Evolutionary conservation across 1,140 invertebrate species (phyloP).

Genomic region (Euwallacea similis): DNA sequence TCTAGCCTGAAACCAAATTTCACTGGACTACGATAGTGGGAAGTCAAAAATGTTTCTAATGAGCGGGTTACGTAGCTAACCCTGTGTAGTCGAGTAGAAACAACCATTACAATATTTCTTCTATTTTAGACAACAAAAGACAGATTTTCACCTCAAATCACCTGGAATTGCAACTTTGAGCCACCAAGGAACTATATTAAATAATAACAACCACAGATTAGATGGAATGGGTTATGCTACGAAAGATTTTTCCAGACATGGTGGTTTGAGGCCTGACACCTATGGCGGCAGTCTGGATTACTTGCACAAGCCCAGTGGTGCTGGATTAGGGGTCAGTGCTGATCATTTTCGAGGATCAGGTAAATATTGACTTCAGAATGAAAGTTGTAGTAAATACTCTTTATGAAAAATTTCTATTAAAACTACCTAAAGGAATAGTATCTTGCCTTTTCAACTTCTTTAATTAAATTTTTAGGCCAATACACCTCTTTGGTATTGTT

Average conservation of each 20-base stretch:
- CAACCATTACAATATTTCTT: too few species aligned
- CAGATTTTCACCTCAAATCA: constrained; percentile 3
- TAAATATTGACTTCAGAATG: neutral
- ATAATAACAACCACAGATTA: constrained; percentile 32
- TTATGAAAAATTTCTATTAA: too few species aligned
- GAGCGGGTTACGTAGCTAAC: too few species aligned
- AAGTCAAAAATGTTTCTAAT: too few species aligned
- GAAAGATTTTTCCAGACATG: constrained; percentile 24
- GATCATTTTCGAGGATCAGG: constrained; percentile 23
- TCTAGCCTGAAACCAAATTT: too few species aligned
- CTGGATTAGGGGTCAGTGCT: constrained; percentile 9
- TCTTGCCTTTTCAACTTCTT: too few species aligned
- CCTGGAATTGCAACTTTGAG: constrained; percentile 15
- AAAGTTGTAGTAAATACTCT: neutral
- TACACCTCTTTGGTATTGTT: too few species aligned
- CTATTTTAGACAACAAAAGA: constrained; percentile 13
- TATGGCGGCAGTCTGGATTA: constrained; percentile 34
- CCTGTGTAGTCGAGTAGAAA: too few species aligned
- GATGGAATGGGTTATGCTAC: constrained; percentile 24
- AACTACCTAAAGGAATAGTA: too few species aligned
- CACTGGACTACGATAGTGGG: too few species aligned
- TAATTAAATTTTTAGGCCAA: too few species aligned
- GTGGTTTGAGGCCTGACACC: constrained; percentile 26
- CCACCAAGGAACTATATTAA: constrained; percentile 31
- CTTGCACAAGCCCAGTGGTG: constrained; percentile 26